Evolutionary conservation across 2,888 invertebrate species (phyloP), one percentile per base, ranked within the genome.

Genomic region (Exocentrus adspersus): DNA sequence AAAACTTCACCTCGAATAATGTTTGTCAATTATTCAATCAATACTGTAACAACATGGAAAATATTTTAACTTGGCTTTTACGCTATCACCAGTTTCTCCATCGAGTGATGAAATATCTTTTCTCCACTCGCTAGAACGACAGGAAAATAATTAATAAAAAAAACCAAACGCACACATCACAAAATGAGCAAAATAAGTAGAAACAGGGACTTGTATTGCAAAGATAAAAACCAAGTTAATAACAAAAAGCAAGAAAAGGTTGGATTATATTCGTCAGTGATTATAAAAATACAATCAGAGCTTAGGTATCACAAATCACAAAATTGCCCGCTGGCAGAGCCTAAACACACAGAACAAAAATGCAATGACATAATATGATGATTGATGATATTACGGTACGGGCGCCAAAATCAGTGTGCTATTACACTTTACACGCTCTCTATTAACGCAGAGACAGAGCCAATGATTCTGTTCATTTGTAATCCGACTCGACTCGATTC

Each of bases 401-500:
- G n/a, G n/a, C n/a, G n/a, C n/a, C 58, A 63, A 62, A 69, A 79
- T 79, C 80, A 80, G 80, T 78, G 77, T 79, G 81, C 78, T 80
- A 81, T 80, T 80, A 80, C 81, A 80, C 79, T 75, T 50, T 64
- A 56, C 12, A 37, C 12, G 21, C 21, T 9, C 79, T 79, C 78
- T 74, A 37, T 60, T n/a, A n/a, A n/a, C n/a, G n/a, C n/a, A n/a
- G 59, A 45, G 32, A 28, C 14, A 42, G 16, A 14, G 45, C 71
- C 64, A 46, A 46, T 64, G 21, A 54, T 52, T 57, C 61, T 66
- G 53, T 85, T 87, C 86, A 88, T 84, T 87, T 84, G 78, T 88
- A 88, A 83, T 88, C 88, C 73, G 83, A 84, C 64, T 87, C 87
- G 76, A 88, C 87, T 81, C 82, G 85, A 73, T 85, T 86, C 85